Evolutionary conservation across 2,888 invertebrate species (phyloP), one percentile per base, ranked within the genome.

Genomic region (Xestobium rufovillosum): DNA sequence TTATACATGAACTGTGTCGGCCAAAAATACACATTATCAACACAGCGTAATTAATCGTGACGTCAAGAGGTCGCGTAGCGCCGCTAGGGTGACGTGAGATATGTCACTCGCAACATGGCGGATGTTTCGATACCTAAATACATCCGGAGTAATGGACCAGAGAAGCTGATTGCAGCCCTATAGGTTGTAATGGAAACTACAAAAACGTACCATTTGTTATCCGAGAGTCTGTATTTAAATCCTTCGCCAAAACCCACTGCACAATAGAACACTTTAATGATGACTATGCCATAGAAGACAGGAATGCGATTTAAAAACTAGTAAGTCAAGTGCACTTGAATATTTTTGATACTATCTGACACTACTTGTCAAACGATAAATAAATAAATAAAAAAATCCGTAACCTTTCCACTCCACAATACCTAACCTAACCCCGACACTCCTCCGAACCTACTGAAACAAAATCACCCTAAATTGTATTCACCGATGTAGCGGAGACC

Each of bases 21-120:
- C 44, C 39, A 43, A 52, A 45, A n/a, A n/a, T 29, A 33, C 34
- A 36, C 46, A 36, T 47, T 53, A 52, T 56, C 51, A 56, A 56
- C 53, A 55, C 51, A 53, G 56, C 53, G 52, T 16, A 31, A 27
- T 19, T 36, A 36, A 42, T 26, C 23, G 44, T 59, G 56, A 59
- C 58, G 56, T 59, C 57, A 51, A 36, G 39, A 34, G 36, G 49
- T 47, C 47, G 50, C 51, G 51, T 54, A 56, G 53, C 52, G 49
- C 38, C 37, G 48, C 34, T 40, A 49, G 48, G 59, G 59, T 63
- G 61, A 62, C 63, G 63, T 63, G 63, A 62, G 61, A 62, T 64
- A 62, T 64, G 62, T 58, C 61, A 62, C 52, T 54, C 48, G 56
- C 62, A 63, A 60, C 59, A 66, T 66, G 66, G 66, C 66, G 64